Percentiles rank a stretch among this genome's conserved stretches.
phyloP scores from a whole-genome alignment of 2,888 invertebrate species.

The Athetis lepigone region DNA sequence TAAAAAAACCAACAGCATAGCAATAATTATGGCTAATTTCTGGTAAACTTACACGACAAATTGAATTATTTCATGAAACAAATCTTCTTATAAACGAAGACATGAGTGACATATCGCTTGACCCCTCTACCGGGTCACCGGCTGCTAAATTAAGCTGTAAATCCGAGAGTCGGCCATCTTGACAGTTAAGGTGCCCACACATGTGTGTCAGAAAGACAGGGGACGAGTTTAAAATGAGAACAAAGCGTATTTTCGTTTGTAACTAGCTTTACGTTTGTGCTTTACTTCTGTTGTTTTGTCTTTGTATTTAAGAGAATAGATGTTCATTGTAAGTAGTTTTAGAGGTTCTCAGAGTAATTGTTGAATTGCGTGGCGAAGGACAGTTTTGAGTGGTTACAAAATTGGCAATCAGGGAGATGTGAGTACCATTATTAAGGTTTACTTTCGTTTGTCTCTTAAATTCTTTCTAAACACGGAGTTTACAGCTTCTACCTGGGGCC shows the following conservation, averaged over 20 bases:
- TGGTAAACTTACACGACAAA: neutral
- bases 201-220: conserved; percentile 11
- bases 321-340: neutral
- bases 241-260: conserved; percentile 1
- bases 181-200: conserved; percentile 15
- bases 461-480: too few species aligned
- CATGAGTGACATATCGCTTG: conserved; percentile 46
- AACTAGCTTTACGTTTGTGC: neutral
- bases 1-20: too few species aligned
- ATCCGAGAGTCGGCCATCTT: conserved; percentile 41
- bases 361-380: neutral
- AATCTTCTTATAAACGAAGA: conserved; percentile 33
- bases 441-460: neutral
- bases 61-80: conserved; percentile 17
- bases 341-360: neutral
- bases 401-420: neutral
- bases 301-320: neutral
- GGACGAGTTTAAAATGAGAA: conserved; percentile 25
- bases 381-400: neutral
- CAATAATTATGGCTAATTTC: too few species aligned
- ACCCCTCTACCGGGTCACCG: conserved; percentile 42
- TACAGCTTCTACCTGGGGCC: too few species aligned
- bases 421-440: neutral
- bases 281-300: neutral
- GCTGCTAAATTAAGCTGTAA: conserved; percentile 49